phyloP scores from a whole-genome alignment of 2,888 invertebrate species.

The Tryphoninae sp. region DNA sequence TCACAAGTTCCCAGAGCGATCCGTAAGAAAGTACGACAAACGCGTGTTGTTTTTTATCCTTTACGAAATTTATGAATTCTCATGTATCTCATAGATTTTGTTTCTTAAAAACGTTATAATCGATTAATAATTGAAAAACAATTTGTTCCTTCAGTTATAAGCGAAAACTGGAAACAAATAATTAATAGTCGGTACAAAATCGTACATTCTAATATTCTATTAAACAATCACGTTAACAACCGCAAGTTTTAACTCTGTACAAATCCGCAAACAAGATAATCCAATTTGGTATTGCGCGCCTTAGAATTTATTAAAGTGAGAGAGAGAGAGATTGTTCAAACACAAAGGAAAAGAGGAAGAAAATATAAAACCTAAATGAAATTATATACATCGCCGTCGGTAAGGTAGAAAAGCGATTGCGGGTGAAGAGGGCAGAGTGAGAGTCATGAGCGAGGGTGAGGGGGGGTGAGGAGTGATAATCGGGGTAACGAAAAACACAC shows the following conservation, averaged over 20 bases:
- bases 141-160: too few species aligned
- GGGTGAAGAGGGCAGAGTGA: constrained; percentile 3
- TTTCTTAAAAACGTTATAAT: too few species aligned
- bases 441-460: background rate
- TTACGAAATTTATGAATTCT: too few species aligned
- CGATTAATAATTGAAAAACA: too few species aligned
- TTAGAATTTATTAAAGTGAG: background rate
- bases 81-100: too few species aligned
- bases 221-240: background rate
- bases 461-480: background rate
- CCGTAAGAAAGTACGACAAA: constrained; percentile 20
- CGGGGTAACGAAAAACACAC: constrained; percentile 24
- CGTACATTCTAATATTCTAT: too few species aligned
- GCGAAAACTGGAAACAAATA: too few species aligned
- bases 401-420: background rate
- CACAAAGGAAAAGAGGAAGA: background rate
- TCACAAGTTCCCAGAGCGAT: constrained; percentile 35
- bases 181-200: too few species aligned
- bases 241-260: too few species aligned
- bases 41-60: too few species aligned
- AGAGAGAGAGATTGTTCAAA: background rate
- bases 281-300: background rate
- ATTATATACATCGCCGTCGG: background rate
- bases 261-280: background rate
- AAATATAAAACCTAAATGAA: background rate